phyloP scores from a whole-genome alignment of 1,140 invertebrate genomes.

The Hylaeus anthracinus region DNA sequence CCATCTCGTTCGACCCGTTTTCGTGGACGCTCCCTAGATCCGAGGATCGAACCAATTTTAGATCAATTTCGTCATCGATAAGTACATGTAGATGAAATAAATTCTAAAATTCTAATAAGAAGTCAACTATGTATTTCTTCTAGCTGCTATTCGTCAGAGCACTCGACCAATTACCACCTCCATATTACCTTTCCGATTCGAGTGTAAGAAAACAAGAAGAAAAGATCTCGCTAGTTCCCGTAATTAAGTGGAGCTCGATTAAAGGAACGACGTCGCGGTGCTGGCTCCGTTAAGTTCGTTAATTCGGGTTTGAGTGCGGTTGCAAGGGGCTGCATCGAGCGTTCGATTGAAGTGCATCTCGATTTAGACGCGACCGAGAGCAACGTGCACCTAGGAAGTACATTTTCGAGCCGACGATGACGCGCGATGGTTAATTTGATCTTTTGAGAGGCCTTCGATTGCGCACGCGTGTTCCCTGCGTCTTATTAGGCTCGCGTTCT shows the following conservation, averaged over 20 bases:
- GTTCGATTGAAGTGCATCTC: constrained; percentile 59
- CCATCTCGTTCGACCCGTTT: constrained; percentile 14
- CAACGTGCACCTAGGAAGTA: constrained; percentile 51
- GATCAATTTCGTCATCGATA: too few species aligned
- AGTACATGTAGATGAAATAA: too few species aligned
- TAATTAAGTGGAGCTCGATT: background rate
- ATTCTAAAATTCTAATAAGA: background rate
- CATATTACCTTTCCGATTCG: too few species aligned
- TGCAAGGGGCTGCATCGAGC: constrained; percentile 8
- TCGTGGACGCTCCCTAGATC: background rate
- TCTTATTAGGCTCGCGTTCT: too few species aligned
- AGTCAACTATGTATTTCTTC: too few species aligned
- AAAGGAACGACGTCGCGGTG: background rate
- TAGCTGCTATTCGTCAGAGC: too few species aligned
- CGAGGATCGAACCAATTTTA: background rate
- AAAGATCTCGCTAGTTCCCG: background rate
- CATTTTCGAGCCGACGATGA: constrained; percentile 39
- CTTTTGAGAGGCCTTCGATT: constrained; percentile 33
- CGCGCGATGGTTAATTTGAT: constrained; percentile 54
- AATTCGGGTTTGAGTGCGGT: constrained; percentile 3
- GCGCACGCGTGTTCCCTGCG: background rate
- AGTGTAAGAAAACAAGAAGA: background rate
- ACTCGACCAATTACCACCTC: too few species aligned
- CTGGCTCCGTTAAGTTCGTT: constrained; percentile 1
- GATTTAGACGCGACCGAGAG: constrained; percentile 56